These are phyloP conservation scores for Drosophila stalkeri DNA, from an alignment of 2,888 invertebrate species.

Conservation along the genomic window DNA sequence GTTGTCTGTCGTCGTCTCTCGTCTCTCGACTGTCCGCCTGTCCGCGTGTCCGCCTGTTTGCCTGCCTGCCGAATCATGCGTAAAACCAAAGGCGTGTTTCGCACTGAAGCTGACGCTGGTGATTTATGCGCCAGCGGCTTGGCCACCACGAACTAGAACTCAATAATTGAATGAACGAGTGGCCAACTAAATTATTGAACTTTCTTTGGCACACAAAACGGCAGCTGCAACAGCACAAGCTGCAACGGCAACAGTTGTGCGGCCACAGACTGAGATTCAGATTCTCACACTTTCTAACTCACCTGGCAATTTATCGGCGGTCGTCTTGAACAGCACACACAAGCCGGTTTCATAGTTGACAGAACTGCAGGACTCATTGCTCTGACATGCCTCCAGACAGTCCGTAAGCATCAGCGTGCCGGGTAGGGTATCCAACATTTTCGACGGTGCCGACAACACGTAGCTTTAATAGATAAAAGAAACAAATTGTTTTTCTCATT, in stretches of 20 bases:
- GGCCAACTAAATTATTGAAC: constrained; percentile 75
- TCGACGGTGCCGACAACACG: constrained; percentile 95
- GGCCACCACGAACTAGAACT: constrained; percentile 78
- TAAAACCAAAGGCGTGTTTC: constrained; percentile 73
- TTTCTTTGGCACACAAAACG: constrained; percentile 76
- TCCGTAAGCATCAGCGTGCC: constrained; percentile 97
- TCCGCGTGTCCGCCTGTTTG: constrained; percentile 1
- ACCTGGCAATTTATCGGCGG: constrained; percentile 96
- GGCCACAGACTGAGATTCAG: constrained; percentile 19
- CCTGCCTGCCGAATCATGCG: constrained; percentile 71
- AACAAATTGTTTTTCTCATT: neutral
- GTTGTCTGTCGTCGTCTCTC: constrained; percentile 22
- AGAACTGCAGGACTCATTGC: constrained; percentile 95
- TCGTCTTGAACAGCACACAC: constrained; percentile 96
- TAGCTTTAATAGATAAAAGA: constrained; percentile 86
- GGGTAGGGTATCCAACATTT: constrained; percentile 95
- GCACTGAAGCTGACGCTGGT: constrained; percentile 53
- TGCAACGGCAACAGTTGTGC: constrained; percentile 30
- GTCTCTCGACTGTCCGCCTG: constrained; percentile 2
- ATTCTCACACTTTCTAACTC: constrained; percentile 84
- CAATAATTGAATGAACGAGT: constrained; percentile 75
- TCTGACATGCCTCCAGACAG: constrained; percentile 96
- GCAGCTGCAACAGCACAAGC: constrained; percentile 32
- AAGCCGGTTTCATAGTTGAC: constrained; percentile 98
- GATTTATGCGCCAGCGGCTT: constrained; percentile 64